A percentile compares a stretch with the other conserved stretches of the same genome.
These are phyloP conservation scores for Nothobranchius kuhntae DNA, from an alignment of 2,113 vertebrate genomes.

Conservation along the genomic window DNA sequence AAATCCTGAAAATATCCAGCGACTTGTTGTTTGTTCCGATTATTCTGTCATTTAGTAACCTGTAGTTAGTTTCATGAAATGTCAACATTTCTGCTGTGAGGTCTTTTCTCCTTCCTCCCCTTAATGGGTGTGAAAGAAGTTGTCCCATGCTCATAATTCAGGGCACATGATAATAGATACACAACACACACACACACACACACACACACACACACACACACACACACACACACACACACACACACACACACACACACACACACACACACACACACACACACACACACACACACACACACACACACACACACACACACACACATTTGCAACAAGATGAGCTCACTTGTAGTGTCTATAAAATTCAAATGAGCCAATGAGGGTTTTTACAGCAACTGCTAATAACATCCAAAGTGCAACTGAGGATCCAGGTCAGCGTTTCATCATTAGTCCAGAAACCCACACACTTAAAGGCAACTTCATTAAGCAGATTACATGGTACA, in stretches of 20 bases:
- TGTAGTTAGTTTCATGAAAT: neutral
- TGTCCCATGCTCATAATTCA: neutral
- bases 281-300: no score
- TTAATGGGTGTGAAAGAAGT: conserved; percentile 1
- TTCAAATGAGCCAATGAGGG: conserved; percentile 18
- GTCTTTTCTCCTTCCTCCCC: neutral
- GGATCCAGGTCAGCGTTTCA: neutral
- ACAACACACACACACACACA: neutral
- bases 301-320: conserved; percentile 6
- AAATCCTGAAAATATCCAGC: conserved; percentile 25
- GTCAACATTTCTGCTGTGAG: conserved; percentile 1
- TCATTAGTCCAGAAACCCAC: neutral
- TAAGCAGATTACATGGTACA: neutral
- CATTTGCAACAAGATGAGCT: conserved; percentile 3
- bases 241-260: no score
- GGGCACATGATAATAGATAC: conserved; percentile 10
- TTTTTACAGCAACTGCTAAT: neutral
- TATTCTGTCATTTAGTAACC: conserved; percentile 1
- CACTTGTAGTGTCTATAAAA: conserved; percentile 14
- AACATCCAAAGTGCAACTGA: neutral
- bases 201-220: neutral
- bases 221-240: no score
- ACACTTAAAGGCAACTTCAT: neutral
- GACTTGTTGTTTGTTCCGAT: neutral
- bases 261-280: no score